These are phyloP conservation scores for Budorcas taxicolor DNA, from an alignment of 2,113 vertebrate genomes.

Conservation along the genomic window DNA sequence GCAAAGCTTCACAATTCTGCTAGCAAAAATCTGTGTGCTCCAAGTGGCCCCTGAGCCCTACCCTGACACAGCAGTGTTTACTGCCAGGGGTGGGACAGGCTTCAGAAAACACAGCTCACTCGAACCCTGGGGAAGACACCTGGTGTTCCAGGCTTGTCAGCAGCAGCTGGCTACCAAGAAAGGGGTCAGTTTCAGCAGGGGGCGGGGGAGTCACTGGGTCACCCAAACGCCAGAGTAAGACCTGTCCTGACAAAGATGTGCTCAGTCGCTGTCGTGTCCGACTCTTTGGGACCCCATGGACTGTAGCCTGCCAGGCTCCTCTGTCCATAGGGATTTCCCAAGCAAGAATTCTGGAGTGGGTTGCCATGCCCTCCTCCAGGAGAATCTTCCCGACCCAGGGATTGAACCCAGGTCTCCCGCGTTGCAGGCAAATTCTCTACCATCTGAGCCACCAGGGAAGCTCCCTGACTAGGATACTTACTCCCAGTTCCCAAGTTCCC, in stretches of 20 bases:
- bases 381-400: neutral
- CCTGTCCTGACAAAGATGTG: neutral
- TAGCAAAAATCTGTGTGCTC: slow-evolving; percentile 80
- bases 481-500: neutral
- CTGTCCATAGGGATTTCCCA: neutral
- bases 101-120: slow-evolving; percentile 41
- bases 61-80: slow-evolving; percentile 81
- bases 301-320: neutral
- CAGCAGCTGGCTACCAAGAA: accelerated
- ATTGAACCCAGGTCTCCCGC: neutral
- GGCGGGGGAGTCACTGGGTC: neutral
- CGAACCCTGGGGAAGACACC: neutral
- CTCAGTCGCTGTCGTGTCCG: neutral
- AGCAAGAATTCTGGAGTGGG: neutral
- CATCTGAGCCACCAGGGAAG: neutral
- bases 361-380: neutral
- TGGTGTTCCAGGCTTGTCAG: neutral
- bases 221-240: neutral
- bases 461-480: neutral
- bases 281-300: neutral
- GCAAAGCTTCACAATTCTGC: slow-evolving; percentile 80
- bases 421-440: neutral
- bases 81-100: slow-evolving; percentile 67
- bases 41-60: slow-evolving; percentile 72
- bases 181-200: accelerated